These are phyloP conservation scores for Platysternon megacephalum DNA, from an alignment of 2,113 vertebrate species.

Conservation along the genomic window DNA sequence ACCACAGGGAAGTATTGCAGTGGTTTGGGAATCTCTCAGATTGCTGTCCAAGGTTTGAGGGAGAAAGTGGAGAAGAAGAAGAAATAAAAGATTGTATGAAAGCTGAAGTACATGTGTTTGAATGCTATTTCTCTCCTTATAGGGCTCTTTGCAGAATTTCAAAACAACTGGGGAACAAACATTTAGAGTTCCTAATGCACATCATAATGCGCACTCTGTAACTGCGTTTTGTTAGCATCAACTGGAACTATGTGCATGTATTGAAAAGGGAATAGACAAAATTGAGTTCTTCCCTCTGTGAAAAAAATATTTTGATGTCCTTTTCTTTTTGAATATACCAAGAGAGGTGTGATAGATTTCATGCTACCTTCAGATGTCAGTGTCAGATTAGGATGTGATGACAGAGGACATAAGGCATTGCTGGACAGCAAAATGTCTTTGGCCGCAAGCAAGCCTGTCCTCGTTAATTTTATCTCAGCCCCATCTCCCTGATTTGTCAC, in stretches of 20 bases:
- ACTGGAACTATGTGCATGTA: fast-evolving
- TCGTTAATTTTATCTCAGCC: slow-evolving; percentile 77
- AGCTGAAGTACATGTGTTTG: not conserved
- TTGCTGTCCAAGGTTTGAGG: fast-evolving
- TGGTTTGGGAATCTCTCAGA: not conserved
- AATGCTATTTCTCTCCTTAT: not conserved
- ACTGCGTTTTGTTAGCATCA: not conserved
- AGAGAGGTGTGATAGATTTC: slow-evolving; percentile 48
- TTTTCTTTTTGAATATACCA: slow-evolving; percentile 37
- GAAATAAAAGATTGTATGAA: not conserved
- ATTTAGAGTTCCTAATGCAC: not conserved
- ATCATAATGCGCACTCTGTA: fast-evolving
- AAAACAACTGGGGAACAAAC: not conserved
- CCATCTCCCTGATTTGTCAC: slow-evolving; percentile 73
- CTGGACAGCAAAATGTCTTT: slow-evolving; percentile 70
- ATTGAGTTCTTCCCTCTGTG: not conserved
- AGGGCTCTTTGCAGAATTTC: not conserved
- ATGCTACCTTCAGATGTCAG: slow-evolving; percentile 59
- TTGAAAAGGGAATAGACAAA: slow-evolving; percentile 11
- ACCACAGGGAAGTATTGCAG: fast-evolving
- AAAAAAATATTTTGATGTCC: not conserved
- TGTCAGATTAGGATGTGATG: slow-evolving; percentile 63
- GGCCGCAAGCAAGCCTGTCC: slow-evolving; percentile 64
- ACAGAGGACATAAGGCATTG: slow-evolving; percentile 67
- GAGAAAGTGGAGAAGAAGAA: not conserved